Evolutionary conservation across 2,797 vertebrate species (phyloP).

Genomic region (Podargus strigoides): DNA sequence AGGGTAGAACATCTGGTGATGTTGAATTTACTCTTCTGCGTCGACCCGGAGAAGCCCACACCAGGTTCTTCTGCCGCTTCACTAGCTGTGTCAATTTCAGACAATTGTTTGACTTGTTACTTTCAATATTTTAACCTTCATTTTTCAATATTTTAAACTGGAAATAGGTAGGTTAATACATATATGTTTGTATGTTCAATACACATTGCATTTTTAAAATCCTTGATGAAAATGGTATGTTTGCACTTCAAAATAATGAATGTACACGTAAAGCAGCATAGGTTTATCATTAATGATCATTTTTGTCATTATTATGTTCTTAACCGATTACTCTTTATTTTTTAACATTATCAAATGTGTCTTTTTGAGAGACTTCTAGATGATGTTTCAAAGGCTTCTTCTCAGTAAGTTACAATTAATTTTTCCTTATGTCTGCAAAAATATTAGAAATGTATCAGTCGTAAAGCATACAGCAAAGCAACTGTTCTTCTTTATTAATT

Average conservation of each 20-base stretch:
- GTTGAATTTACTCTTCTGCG: neutral
- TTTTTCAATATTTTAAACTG: neutral
- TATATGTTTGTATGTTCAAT: neutral
- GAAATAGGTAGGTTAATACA: neutral
- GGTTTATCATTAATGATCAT: neutral
- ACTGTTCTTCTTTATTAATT: neutral
- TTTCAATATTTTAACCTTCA: neutral
- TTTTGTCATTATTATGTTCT: neutral
- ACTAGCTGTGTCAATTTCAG: neutral
- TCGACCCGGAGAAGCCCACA: neutral
- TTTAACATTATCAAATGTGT: neutral
- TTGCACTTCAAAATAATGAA: neutral
- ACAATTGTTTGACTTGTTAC: neutral
- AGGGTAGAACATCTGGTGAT: neutral
- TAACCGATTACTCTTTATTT: neutral
- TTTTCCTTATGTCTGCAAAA: neutral
- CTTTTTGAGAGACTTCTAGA: neutral
- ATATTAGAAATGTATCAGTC: neutral
- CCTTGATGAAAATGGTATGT: neutral
- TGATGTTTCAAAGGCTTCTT: neutral
- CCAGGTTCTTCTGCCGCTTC: neutral
- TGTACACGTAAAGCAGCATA: neutral
- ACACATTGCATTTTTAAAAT: neutral
- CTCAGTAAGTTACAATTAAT: neutral
- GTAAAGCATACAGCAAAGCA: neutral